Base-by-base conservation (phyloP, 2,797 vertebrate species). In the Dendrocincla fuliginosa region DNA sequence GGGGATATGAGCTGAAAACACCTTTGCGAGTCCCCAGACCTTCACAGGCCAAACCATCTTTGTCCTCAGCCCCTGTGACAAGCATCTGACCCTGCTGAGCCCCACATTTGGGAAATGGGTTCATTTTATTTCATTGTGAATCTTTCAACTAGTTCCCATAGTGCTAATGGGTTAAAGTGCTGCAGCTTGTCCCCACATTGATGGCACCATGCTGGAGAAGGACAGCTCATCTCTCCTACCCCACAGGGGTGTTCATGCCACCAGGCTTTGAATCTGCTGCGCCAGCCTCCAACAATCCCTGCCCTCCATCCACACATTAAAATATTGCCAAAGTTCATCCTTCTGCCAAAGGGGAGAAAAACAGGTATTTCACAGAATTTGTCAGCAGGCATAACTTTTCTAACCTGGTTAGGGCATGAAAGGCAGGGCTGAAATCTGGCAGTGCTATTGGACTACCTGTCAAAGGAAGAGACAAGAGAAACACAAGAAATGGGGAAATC, bases 211-310 rank as follows among this genome's bases (percentile, higher is more conserved):
- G 10, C 8, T 63, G 52, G 46, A 89, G 75, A 18, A 55, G 37
- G 32, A 52, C 18, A 82, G 2, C 4, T 90, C 37, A 11, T 28
- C 42, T 47, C 30, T 79, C n/a, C 27, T 30, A 56, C 2, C 18
- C 5, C 2, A 46, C 8, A 5, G 0, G 2, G 5, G 5, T 39
- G 13, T 49, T 68, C 49, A 14, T 4, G 2, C 1, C 53, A 35
- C 13, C 2, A 0, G 27, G 70, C 17, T 86, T 57, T 81, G 50
- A 18, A 19, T 81, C 15, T 63, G 18, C 32, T 70, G 28, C 28
- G 13, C 28, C 0, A 0, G 22, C 53, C 27, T 71, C 50, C 33
- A 39, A 16, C 1, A 0, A 17, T 41, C 17, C 42, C 37, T 49
- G 37, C 15, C 32, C 22, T 61, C 7, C 50, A 16, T 53, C 27